Evolutionary conservation across 2,888 invertebrate species (phyloP).

Genomic region (Augiades crinisus): DNA sequence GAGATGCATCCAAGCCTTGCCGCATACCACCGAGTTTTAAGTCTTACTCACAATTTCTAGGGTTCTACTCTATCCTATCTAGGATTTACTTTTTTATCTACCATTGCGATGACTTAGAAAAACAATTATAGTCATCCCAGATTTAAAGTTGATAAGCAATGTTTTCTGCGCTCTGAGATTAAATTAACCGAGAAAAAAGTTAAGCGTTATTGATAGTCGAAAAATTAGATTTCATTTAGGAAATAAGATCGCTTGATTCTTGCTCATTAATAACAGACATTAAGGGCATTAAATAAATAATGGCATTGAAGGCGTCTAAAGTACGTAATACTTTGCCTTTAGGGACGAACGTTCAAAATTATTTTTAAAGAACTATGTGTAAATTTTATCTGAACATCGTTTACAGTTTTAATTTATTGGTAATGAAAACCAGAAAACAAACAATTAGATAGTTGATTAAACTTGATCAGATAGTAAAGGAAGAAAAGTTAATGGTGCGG

Average conservation of each 20-base stretch:
- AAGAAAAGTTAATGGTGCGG: conserved; percentile 45
- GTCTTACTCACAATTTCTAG: too few species aligned
- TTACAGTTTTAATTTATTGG: background rate
- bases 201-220: conserved; percentile 34
- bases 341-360: too few species aligned
- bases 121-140: too few species aligned
- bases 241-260: conserved; percentile 65
- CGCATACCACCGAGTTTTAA: conserved; percentile 7
- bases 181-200: conserved; percentile 21
- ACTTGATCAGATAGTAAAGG: conserved; percentile 57
- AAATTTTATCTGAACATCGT: background rate
- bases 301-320: background rate
- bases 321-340: too few species aligned
- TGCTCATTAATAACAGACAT: conserved; percentile 62
- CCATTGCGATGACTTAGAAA: too few species aligned
- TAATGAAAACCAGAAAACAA: conserved; percentile 57
- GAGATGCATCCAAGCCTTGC: conserved; percentile 15
- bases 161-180: conserved; percentile 25
- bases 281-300: conserved; percentile 30
- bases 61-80: too few species aligned
- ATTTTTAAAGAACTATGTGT: conserved; percentile 22
- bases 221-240: conserved; percentile 39
- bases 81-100: too few species aligned
- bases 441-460: conserved; percentile 59
- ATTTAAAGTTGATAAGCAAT: conserved; percentile 21